A percentile compares a stretch with the other conserved stretches of the same genome.
Conservation (phyloP, 2,888 invertebrate genomes). For the Parnassius mnemosyne region DNA sequence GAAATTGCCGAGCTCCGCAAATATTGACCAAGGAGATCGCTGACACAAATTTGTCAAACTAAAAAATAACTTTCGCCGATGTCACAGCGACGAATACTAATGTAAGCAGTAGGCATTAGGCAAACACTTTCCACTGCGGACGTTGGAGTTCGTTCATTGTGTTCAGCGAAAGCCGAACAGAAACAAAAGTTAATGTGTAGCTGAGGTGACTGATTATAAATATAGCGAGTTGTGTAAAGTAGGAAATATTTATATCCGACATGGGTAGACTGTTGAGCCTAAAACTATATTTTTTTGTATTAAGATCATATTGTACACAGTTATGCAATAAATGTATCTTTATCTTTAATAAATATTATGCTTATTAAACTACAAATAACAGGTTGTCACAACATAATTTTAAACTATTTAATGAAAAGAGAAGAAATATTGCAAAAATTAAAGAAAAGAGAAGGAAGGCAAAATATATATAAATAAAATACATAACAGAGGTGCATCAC, state of each 20-base stretch:
- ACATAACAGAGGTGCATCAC: no score
- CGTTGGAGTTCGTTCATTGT: conserved; percentile 63
- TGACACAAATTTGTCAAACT: conserved; percentile 51
- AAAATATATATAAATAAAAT: no score
- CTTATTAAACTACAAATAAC: no score
- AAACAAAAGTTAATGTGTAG: conserved; percentile 57
- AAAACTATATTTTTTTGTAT: no score
- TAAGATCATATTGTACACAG: no score
- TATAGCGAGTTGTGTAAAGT: conserved; percentile 17
- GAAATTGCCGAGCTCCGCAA: conserved; percentile 31
- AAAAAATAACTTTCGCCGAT: conserved; percentile 64
- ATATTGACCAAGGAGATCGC: conserved; percentile 50
- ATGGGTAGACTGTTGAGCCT: no score
- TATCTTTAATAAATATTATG: no score
- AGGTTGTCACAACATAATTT: no score
- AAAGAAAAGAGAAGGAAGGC: no score
- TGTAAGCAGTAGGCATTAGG: conserved; percentile 48
- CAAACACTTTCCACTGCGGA: conserved; percentile 66
- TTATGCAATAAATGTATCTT: no score
- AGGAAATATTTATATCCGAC: not conserved
- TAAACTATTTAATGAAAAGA: no score
- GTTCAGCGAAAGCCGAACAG: conserved; percentile 64
- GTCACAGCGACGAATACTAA: conserved; percentile 41
- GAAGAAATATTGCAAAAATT: no score
- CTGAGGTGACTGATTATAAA: conserved; percentile 34